Evolutionary conservation across 1,140 invertebrate species (phyloP), one percentile per base, ranked within the genome.

Genomic region (Penaeus vannamei): DNA sequence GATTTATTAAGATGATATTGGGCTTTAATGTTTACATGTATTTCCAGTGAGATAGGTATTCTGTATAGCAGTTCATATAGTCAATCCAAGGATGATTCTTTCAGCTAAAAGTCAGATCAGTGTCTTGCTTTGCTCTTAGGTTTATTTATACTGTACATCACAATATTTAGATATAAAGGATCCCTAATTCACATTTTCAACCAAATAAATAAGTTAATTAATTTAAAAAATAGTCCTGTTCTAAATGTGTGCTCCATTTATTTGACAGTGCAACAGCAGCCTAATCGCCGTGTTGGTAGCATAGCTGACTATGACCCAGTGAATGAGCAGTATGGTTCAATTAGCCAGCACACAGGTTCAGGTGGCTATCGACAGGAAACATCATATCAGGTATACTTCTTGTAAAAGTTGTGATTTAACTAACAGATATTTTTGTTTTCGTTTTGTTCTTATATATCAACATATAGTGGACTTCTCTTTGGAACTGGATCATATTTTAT

Each of bases 251-350:
- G 84, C 89, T 62, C 85, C 8, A 81, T 88, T 85, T 90, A 84
- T 91, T 93, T 92, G 5, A 64, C 91, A 95, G 95, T 95, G 86
- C 94, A 94, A 92, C 94, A 94, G 93, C 94, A 93, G 91, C 95
- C 95, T 60, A 95, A 94, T 83, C 93, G 96, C 91, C 95, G 96
- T 92, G 97, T 98, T 92, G 98, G 98, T 10, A 98, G 97, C 53
- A 98, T 99, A 89, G 96, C 97, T 66, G 98, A 99, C 93, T 97
- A 99, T 93, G 98, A 99, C 94, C 98, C 98, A 2, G 94, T 99
- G 69, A 98, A 98, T 93, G 97, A 98, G 90, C 96, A 97, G 92
- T 97, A 97, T 92, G 96, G 97, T 92, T 97, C 96, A 29, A 92
- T 97, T 23, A 86, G 62, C 46, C 66, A 86, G 60, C 79, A 59